Evolutionary conservation across 2,113 vertebrate genomes (phyloP).

Genomic region (Arenaria interpres): DNA sequence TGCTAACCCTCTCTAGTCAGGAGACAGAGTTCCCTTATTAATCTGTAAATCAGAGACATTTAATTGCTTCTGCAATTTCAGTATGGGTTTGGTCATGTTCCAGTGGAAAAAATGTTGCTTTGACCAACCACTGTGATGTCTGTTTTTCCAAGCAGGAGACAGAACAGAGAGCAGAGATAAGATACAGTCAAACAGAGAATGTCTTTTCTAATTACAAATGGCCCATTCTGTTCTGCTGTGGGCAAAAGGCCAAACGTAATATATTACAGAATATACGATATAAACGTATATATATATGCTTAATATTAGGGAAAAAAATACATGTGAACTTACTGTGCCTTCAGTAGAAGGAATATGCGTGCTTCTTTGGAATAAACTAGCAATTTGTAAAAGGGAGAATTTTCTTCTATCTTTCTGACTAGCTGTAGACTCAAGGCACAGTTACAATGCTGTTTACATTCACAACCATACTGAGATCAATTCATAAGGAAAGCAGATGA

Average conservation of each 20-base stretch:
- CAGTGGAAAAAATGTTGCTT: conserved; percentile 55
- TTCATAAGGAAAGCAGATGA: conserved; percentile 19
- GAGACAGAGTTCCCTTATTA: conserved; percentile 67
- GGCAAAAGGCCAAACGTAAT: conserved; percentile 64
- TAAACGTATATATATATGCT: background rate
- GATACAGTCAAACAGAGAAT: conserved; percentile 37
- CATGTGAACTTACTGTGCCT: background rate
- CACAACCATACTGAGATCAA: conserved; percentile 6
- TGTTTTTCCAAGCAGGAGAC: conserved; percentile 68
- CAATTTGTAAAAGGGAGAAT: background rate
- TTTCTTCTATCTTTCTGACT: conserved; percentile 7
- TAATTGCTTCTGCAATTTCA: conserved; percentile 69
- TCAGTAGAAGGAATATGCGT: background rate
- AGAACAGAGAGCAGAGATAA: conserved; percentile 56
- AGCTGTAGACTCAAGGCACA: background rate
- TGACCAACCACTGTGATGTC: conserved; percentile 70
- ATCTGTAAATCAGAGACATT: conserved; percentile 65
- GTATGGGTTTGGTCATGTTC: conserved; percentile 47
- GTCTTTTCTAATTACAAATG: conserved; percentile 55
- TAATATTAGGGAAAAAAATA: background rate
- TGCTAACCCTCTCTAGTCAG: conserved; percentile 54
- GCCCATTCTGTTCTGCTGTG: conserved; percentile 11
- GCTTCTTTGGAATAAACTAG: conserved; percentile 16
- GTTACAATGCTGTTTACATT: conserved; percentile 52
- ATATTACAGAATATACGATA: background rate